phyloP scores from a whole-genome alignment of 30 jellyfish, hydroid and myxozoan genomes.

The Aurelia sp. region DNA sequence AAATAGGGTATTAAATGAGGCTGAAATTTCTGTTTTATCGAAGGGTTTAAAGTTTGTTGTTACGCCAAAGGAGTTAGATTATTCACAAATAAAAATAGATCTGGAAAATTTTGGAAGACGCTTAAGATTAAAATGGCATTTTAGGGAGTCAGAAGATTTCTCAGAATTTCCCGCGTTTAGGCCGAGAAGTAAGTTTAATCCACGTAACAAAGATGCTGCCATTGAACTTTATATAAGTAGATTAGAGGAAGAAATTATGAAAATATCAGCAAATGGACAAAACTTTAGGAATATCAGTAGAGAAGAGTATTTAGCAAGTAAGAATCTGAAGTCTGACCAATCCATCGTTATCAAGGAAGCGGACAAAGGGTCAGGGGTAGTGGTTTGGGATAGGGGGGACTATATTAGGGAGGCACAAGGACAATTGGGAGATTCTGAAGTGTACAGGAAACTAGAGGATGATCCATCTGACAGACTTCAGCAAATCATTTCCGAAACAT shows the following conservation, averaged over 20 bases:
- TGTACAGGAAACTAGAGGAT: too few relatives aligned
- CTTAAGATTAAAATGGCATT: too few relatives aligned
- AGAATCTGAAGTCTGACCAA: neutral
- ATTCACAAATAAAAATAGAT: neutral
- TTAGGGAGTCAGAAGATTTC: neutral
- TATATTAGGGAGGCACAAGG: too few relatives aligned
- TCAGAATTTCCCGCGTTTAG: neutral
- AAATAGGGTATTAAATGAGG: neutral
- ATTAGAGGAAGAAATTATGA: neutral
- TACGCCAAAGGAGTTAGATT: neutral
- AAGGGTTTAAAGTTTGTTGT: conserved; percentile 3
- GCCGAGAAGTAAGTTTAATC: neutral
- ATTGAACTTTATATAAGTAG: neutral
- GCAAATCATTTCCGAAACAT: too few relatives aligned
- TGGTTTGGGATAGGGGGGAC: too few relatives aligned
- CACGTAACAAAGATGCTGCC: neutral
- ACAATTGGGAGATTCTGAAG: too few relatives aligned
- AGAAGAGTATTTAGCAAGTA: neutral
- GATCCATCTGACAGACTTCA: too few relatives aligned
- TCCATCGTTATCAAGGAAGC: neutral
- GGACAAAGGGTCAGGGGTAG: neutral
- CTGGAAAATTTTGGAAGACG: too few relatives aligned
- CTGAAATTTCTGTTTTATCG: conserved; percentile 1
- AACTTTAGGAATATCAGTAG: neutral
- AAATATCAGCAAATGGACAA: neutral